Conservation (phyloP, 2,113 vertebrate genomes). For the Craseonycteris thonglongyai region DNA sequence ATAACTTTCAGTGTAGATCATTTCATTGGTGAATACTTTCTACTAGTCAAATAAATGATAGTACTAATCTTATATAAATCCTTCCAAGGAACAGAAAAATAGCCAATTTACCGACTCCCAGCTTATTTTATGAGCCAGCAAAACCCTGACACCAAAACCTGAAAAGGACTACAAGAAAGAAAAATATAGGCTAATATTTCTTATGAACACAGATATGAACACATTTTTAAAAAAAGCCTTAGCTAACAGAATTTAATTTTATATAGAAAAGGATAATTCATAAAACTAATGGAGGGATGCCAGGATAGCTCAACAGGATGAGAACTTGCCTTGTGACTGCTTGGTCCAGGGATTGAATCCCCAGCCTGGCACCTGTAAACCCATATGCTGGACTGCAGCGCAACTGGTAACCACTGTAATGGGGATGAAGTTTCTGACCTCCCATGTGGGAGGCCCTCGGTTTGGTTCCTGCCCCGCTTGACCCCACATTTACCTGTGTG, state of each 20-base stretch:
- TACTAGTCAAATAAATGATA: neutral
- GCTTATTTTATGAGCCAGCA: neutral
- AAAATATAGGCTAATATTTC: neutral
- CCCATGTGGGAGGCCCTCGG: too few relatives aligned
- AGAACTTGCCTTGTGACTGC: too few relatives aligned
- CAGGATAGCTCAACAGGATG: too few relatives aligned
- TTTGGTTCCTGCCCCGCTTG: too few relatives aligned
- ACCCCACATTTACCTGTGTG: too few relatives aligned
- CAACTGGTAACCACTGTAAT: too few relatives aligned
- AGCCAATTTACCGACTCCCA: neutral
- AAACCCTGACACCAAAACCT: neutral
- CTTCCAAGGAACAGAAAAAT: neutral
- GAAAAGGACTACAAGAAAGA: neutral
- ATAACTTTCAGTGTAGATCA: neutral
- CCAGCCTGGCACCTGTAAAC: too few relatives aligned
- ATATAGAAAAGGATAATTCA: neutral
- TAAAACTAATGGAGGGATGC: neutral
- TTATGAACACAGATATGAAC: neutral
- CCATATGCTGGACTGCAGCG: too few relatives aligned
- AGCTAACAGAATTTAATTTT: neutral
- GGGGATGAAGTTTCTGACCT: too few relatives aligned
- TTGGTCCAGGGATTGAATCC: too few relatives aligned
- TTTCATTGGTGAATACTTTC: neutral
- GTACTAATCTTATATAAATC: neutral
- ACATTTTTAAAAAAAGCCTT: neutral